A percentile compares a stretch with the other conserved stretches of the same genome.
phyloP scores from a whole-genome alignment of 1,140 invertebrate genomes.

The Chironomus striatipennis region DNA sequence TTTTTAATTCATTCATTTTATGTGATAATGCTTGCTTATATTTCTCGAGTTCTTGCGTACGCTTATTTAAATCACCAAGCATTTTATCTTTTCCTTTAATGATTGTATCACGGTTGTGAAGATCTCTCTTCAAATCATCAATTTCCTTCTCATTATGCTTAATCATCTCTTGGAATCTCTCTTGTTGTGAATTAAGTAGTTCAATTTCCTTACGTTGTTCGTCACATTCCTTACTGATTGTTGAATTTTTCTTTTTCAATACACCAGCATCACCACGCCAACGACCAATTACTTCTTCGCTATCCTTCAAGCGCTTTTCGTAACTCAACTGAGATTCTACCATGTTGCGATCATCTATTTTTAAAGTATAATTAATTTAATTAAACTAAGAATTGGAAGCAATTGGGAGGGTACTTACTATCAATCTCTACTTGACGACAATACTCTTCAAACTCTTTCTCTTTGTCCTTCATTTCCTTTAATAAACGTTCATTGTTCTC shows the following conservation, averaged over 20 bases:
- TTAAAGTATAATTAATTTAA: background rate
- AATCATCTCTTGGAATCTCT: slow-evolving; percentile 57
- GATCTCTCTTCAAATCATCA: slow-evolving; percentile 62
- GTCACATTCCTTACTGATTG: slow-evolving; percentile 60
- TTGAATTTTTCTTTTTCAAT: slow-evolving; percentile 68
- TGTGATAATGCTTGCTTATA: slow-evolving; percentile 84
- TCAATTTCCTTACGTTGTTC: slow-evolving; percentile 45
- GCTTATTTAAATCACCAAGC: slow-evolving; percentile 72
- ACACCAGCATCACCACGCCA: slow-evolving; percentile 75
- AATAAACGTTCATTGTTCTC: slow-evolving; percentile 36
- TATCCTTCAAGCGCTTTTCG: slow-evolving; percentile 64
- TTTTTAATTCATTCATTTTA: slow-evolving; percentile 77
- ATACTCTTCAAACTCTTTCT: slow-evolving; percentile 38
- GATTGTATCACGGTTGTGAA: slow-evolving; percentile 66
- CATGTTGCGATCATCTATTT: slow-evolving; percentile 50
- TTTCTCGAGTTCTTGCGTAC: slow-evolving; percentile 82
- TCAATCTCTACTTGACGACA: slow-evolving; percentile 40
- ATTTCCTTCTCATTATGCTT: slow-evolving; percentile 65
- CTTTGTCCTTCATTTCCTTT: slow-evolving; percentile 39
- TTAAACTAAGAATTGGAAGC: background rate
- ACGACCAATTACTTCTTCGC: slow-evolving; percentile 64
- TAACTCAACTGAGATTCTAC: slow-evolving; percentile 54
- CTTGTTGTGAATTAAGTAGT: slow-evolving; percentile 52
- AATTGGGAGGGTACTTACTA: slow-evolving; percentile 29
- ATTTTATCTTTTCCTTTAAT: slow-evolving; percentile 78